Evolutionary conservation across 2,113 vertebrate genomes (phyloP).

Genomic region (Euleptes europaea): DNA sequence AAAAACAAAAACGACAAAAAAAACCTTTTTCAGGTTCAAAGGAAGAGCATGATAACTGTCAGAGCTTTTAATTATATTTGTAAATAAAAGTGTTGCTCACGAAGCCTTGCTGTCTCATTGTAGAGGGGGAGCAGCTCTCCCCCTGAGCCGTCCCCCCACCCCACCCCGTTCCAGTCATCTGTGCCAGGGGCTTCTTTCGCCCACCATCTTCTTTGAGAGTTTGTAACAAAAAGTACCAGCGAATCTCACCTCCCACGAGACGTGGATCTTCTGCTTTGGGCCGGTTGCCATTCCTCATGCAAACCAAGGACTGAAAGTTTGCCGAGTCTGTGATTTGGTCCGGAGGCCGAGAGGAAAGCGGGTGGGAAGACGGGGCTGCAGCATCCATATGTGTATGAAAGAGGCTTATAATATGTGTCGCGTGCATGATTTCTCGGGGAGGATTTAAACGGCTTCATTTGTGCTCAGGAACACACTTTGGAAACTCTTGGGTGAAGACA

Average conservation of each 20-base stretch:
- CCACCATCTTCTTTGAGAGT: neutral
- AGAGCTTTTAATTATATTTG: conserved; percentile 99
- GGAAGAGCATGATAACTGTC: conserved; percentile 93
- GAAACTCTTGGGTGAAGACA: neutral
- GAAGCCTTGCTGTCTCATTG: conserved; percentile 79
- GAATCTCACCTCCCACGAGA: too few relatives aligned
- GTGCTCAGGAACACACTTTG: neutral
- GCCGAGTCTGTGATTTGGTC: neutral
- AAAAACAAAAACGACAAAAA: conserved; percentile 48
- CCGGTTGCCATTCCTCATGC: neutral
- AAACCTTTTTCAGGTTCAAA: conserved; percentile 86
- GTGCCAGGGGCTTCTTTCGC: neutral
- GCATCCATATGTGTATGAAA: neutral
- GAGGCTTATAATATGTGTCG: too few relatives aligned
- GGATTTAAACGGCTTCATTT: neutral
- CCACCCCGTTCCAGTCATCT: neutral
- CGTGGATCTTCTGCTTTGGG: neutral
- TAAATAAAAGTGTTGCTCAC: conserved; percentile 99
- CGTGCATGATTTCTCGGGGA: too few relatives aligned
- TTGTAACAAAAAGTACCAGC: neutral
- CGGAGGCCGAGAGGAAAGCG: neutral
- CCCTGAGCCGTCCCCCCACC: neutral
- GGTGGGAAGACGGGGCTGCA: neutral
- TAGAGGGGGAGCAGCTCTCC: neutral
- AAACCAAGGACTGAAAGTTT: neutral